Evolutionary conservation across 1,140 invertebrate species (phyloP).

Genomic region (Pollicipes pollicipes): DNA sequence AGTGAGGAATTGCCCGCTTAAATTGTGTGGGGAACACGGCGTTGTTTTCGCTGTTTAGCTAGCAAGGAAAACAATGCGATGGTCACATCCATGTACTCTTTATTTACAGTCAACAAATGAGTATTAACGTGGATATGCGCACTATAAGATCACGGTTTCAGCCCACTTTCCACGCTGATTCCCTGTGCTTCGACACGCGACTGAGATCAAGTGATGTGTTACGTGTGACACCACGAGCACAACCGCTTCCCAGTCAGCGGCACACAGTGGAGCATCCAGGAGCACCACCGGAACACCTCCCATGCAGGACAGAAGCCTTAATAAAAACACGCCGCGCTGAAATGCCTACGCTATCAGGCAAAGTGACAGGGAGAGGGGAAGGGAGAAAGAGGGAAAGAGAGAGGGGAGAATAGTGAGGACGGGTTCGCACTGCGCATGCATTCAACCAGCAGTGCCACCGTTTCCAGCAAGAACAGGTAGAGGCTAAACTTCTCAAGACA

Average conservation of each 20-base stretch:
- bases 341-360: not conserved
- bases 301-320: too few relatives aligned
- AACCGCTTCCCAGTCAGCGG: not conserved
- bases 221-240: not conserved
- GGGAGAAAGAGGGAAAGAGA: not conserved
- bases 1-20: too few relatives aligned
- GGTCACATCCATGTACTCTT: not conserved
- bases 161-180: not conserved
- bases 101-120: conserved; percentile 2
- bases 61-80: too few relatives aligned
- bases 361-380: too few relatives aligned
- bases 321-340: not conserved
- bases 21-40: too few relatives aligned
- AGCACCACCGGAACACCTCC: too few relatives aligned
- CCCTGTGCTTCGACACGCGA: not conserved
- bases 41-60: too few relatives aligned
- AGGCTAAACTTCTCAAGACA: not conserved
- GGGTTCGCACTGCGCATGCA: too few relatives aligned
- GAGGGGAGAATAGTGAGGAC: not conserved
- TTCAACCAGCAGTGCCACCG: not conserved
- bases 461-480: not conserved
- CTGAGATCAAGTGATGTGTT: not conserved
- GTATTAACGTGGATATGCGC: conserved; percentile 1
- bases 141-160: not conserved
- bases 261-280: too few relatives aligned